phyloP scores from a whole-genome alignment of 2,797 vertebrate genomes.

The Rhyacichthys aspro region DNA sequence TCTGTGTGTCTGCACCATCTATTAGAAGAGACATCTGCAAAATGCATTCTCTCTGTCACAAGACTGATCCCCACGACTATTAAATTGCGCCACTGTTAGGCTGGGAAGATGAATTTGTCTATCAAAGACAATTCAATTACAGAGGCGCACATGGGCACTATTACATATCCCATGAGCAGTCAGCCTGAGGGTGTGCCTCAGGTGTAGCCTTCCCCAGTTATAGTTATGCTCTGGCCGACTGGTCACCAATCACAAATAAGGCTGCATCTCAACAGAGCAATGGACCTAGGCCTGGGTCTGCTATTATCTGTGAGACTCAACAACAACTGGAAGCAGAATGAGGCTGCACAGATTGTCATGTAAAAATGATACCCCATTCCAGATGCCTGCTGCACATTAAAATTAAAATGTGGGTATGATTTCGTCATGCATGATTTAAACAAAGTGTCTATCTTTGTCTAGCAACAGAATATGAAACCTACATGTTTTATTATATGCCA shows the following conservation, averaged over 20 bases:
- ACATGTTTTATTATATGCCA: no score
- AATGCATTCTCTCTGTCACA: slow-evolving; percentile 2
- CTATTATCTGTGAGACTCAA: slow-evolving; percentile 9
- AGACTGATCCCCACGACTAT: slow-evolving; percentile 31
- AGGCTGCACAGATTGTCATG: slow-evolving; percentile 22
- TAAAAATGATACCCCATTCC: slow-evolving; percentile 2
- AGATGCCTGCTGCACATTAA: slow-evolving; percentile 4
- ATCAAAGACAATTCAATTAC: slow-evolving; percentile 45
- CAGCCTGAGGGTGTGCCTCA: slow-evolving; percentile 46
- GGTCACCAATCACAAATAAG: slow-evolving; percentile 9
- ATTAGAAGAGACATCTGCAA: background rate
- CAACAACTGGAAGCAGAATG: slow-evolving; percentile 22
- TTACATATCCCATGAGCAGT: slow-evolving; percentile 36
- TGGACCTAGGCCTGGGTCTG: slow-evolving; percentile 18
- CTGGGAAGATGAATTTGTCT: slow-evolving; percentile 43
- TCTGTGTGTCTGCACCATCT: background rate
- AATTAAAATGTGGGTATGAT: background rate
- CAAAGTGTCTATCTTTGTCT: no score
- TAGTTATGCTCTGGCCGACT: slow-evolving; percentile 13
- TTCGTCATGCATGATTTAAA: background rate
- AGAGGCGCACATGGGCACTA: slow-evolving; percentile 22
- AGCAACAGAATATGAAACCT: no score
- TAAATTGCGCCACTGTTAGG: slow-evolving; percentile 24
- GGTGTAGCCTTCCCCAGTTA: slow-evolving; percentile 45
- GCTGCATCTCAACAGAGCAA: slow-evolving; percentile 14